phyloP scores from a whole-genome alignment of 1,140 invertebrate species.

The Ceratina australensis region DNA sequence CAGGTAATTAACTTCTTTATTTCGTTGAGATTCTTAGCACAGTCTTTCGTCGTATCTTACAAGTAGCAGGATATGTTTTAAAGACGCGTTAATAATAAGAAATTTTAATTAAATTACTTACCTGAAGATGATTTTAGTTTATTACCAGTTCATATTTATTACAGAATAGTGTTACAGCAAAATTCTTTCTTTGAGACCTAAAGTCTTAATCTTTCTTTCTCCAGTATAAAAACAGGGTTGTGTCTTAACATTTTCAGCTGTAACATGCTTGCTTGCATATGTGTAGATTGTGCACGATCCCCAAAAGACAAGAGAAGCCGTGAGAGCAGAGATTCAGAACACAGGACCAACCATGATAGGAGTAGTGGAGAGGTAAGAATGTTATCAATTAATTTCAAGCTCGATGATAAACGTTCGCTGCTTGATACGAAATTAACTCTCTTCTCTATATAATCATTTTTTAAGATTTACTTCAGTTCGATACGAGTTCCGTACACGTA shows the following conservation, averaged over 20 bases:
- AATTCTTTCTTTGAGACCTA: slow-evolving; percentile 50
- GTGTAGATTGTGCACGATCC: slow-evolving; percentile 87
- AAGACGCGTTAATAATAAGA: not conserved
- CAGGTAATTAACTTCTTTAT: slow-evolving; percentile 79
- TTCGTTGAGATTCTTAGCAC: too few species aligned
- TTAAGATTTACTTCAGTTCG: not conserved
- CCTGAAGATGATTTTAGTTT: not conserved
- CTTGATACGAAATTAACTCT: not conserved
- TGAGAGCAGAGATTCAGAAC: slow-evolving; percentile 88
- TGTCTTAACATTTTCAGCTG: slow-evolving; percentile 74
- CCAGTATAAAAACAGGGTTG: slow-evolving; percentile 69
- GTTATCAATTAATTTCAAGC: not conserved
- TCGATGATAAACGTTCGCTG: not conserved
- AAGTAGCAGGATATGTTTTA: too few species aligned
- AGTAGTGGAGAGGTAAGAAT: slow-evolving; percentile 85
- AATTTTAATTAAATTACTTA: not conserved
- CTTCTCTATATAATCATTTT: too few species aligned
- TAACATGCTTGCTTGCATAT: slow-evolving; percentile 74
- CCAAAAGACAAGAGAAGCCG: slow-evolving; percentile 90
- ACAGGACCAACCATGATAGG: slow-evolving; percentile 92
- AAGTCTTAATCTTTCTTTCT: slow-evolving; percentile 46
- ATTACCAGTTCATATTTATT: not conserved
- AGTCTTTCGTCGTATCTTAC: too few species aligned
- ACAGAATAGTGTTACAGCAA: slow-evolving; percentile 23
- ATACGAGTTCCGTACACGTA: not conserved